Percentiles rank a stretch among this genome's conserved stretches.
phyloP scores from a whole-genome alignment of 2,113 vertebrate genomes.

The Megatriorchis doriae region DNA sequence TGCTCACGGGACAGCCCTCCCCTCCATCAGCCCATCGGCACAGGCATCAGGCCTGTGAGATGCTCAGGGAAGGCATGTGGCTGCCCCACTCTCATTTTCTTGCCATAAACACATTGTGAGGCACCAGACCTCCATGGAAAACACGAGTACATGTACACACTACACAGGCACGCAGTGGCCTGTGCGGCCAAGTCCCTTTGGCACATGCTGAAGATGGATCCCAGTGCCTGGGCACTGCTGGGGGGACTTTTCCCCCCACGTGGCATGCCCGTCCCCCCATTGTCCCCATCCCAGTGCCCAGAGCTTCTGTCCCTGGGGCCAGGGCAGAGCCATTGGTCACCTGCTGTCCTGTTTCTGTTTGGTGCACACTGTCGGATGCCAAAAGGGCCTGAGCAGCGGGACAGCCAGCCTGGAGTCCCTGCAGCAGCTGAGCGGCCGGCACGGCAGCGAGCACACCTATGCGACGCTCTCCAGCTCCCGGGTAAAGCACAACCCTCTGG shows the following conservation, averaged over 20 bases:
- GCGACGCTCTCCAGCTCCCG: conserved; percentile 71
- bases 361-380: conserved; percentile 23
- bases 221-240: fast-evolving
- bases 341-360: conserved; percentile 56
- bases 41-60: not conserved
- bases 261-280: fast-evolving
- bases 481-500: conserved; percentile 59
- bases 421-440: conserved; percentile 61
- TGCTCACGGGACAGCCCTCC: fast-evolving
- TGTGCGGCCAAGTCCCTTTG: not conserved
- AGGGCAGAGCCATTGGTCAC: not conserved
- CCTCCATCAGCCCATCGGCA: not conserved
- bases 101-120: fast-evolving
- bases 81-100: not conserved
- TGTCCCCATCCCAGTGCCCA: not conserved
- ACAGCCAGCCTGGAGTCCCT: conserved; percentile 72
- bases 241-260: fast-evolving
- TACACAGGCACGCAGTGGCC: not conserved
- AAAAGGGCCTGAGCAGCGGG: conserved; percentile 51
- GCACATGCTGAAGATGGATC: not conserved
- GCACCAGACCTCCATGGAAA: not conserved
- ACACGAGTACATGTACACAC: fast-evolving
- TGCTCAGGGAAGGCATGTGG: not conserved
- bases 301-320: not conserved
- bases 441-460: conserved; percentile 63